Percentiles rank a stretch among this genome's conserved stretches.
Conservation (phyloP, 92 coral and sea anemone genomes). For the Scolanthus callimorphus region DNA sequence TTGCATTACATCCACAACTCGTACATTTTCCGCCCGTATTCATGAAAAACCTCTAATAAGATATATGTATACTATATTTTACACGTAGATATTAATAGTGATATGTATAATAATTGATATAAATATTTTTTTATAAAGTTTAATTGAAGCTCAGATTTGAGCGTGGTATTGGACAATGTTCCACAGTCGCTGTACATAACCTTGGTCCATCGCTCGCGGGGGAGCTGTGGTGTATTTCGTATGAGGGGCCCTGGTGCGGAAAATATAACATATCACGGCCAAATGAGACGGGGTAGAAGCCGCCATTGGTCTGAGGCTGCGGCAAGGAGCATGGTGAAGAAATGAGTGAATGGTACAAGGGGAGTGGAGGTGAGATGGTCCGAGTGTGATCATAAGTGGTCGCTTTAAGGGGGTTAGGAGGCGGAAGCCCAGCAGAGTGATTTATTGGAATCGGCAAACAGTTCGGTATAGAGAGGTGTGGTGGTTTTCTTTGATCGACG, state of each 20-base stretch:
- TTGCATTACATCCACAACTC: no score
- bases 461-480: not conserved
- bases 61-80: no score
- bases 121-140: no score
- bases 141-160: no score
- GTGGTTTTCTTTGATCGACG: conserved; percentile 4
- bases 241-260: conserved; percentile 3
- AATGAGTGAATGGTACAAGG: conserved; percentile 22
- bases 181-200: not conserved
- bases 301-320: not conserved
- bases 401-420: not conserved
- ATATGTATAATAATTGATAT: no score
- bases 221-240: not conserved
- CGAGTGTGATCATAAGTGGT: not conserved
- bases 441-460: not conserved
- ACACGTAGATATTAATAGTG: no score
- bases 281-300: not conserved
- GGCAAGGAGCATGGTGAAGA: conserved; percentile 14
- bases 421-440: not conserved
- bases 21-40: no score
- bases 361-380: conserved; percentile 7
- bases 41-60: no score
- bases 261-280: not conserved
- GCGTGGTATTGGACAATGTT: not conserved
- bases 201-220: not conserved